A percentile compares a stretch with the other conserved stretches of the same genome.
Conservation (phyloP, 2,797 vertebrate species). For the Notamacropus eugenii region DNA sequence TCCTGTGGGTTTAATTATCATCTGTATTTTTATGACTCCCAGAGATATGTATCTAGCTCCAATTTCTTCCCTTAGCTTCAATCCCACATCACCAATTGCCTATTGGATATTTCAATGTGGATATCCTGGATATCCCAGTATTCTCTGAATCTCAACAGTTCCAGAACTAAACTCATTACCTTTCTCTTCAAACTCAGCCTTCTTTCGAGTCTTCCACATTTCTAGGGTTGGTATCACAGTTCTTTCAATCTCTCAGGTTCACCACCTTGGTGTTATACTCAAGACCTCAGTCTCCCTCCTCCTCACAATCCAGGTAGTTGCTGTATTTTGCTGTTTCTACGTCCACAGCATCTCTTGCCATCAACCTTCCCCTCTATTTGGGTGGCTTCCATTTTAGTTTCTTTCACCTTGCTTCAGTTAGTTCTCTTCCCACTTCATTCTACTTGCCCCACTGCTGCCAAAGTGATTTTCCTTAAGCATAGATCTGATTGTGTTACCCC, state of each 20-base stretch:
- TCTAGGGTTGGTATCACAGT: background rate
- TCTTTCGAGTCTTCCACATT: background rate
- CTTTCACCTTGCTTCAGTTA: background rate
- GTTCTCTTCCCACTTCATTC: background rate
- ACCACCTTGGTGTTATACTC: too few relatives aligned
- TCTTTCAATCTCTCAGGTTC: background rate
- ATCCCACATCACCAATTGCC: background rate
- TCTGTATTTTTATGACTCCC: background rate
- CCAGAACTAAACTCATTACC: background rate
- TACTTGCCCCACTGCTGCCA: background rate
- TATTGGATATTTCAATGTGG: background rate
- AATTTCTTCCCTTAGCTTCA: background rate
- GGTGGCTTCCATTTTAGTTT: background rate
- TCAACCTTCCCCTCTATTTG: too few relatives aligned
- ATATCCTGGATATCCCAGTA: background rate
- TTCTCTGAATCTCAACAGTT: background rate
- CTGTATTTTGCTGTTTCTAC: background rate
- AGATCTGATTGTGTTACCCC: too few relatives aligned
- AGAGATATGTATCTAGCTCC: background rate
- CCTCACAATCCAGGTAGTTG: background rate
- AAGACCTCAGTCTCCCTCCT: background rate
- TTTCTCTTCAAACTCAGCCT: background rate
- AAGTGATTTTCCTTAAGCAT: background rate
- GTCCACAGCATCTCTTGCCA: background rate
- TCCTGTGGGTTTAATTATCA: background rate